Percentiles rank a stretch among this genome's conserved stretches.
Conservation (phyloP, 2,797 vertebrate species). For the Lepilemur ruficaudatus region DNA sequence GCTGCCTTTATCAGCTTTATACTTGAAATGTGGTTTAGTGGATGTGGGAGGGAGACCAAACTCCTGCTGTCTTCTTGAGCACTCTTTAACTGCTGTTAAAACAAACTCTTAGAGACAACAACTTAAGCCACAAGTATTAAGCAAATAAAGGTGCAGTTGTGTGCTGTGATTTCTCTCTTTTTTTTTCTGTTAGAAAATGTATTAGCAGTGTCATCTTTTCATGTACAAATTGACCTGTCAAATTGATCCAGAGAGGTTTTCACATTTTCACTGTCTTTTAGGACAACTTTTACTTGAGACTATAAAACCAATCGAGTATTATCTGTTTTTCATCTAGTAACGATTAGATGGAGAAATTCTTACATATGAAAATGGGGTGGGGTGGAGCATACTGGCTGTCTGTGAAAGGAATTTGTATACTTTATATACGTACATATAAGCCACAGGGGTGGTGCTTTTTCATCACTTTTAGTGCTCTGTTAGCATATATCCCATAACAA, state of each 20-base stretch:
- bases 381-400: background rate
- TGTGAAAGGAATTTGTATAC: background rate
- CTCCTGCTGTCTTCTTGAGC: too few species aligned
- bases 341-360: background rate
- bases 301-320: background rate
- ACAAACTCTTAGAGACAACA: too few species aligned
- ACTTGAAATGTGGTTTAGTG: too few species aligned
- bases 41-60: too few species aligned
- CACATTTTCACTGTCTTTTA: background rate
- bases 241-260: background rate
- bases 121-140: too few species aligned
- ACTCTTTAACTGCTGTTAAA: too few species aligned
- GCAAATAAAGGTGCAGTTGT: too few species aligned
- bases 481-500: background rate
- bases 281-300: background rate
- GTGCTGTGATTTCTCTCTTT: too few species aligned
- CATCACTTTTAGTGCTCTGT: background rate
- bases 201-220: too few species aligned
- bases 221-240: background rate
- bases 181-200: too few species aligned
- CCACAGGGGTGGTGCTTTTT: background rate
- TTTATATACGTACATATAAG: background rate
- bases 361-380: background rate
- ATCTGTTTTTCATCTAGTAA: background rate
- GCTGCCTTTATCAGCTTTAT: too few species aligned